Conservation (phyloP, 2,888 invertebrate species). For the Campoletis raptor region DNA sequence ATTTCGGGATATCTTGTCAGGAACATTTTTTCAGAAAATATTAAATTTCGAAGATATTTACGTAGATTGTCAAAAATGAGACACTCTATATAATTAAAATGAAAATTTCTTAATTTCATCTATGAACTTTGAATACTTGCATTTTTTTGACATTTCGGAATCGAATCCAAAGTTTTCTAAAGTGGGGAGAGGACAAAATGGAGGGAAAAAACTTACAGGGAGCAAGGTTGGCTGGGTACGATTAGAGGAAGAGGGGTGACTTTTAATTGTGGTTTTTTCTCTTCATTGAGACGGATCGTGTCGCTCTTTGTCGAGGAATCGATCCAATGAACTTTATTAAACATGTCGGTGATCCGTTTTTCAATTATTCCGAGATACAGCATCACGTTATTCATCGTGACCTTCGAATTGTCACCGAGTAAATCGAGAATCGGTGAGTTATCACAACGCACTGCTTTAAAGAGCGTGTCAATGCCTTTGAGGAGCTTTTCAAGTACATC, state of each 20-base stretch:
- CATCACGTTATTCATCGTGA: constrained; percentile 91
- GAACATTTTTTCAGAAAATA: too few relatives aligned
- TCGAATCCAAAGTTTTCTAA: not conserved
- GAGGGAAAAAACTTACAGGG: constrained; percentile 83
- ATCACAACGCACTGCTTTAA: constrained; percentile 90
- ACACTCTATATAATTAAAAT: too few relatives aligned
- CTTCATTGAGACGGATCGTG: constrained; percentile 80
- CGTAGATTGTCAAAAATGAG: too few relatives aligned
- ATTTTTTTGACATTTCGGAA: not conserved
- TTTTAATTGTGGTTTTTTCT: constrained; percentile 79
- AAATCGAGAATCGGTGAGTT: constrained; percentile 90
- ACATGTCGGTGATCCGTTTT: constrained; percentile 89
- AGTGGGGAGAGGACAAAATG: not conserved
- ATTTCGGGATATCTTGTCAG: too few relatives aligned
- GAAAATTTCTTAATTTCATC: not conserved
- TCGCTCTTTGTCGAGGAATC: constrained; percentile 80
- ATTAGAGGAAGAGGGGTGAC: constrained; percentile 82
- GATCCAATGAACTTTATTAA: constrained; percentile 86
- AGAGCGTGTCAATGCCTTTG: constrained; percentile 85
- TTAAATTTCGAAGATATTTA: too few relatives aligned
- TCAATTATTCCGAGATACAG: constrained; percentile 94
- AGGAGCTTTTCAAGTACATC: constrained; percentile 83
- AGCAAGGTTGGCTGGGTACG: constrained; percentile 85
- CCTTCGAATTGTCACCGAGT: constrained; percentile 90
- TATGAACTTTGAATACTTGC: not conserved